phyloP scores from a whole-genome alignment of 2,113 vertebrate genomes.

The Thamnaconus septentrionalis region DNA sequence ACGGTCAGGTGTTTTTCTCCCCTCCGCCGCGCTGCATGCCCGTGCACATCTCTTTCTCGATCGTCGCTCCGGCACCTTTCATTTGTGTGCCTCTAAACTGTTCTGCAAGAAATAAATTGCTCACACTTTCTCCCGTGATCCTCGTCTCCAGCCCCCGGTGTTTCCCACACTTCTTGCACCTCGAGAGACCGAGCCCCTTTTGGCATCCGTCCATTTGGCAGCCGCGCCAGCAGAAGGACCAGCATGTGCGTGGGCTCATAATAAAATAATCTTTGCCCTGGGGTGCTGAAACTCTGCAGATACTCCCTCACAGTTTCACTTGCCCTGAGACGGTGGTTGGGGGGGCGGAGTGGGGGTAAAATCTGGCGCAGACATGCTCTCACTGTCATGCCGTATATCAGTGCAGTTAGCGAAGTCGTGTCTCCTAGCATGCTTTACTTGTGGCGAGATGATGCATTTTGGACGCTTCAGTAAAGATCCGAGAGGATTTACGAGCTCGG shows the following conservation, averaged over 20 bases:
- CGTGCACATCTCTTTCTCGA: constrained; percentile 37
- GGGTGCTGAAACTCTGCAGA: constrained; percentile 68
- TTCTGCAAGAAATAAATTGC: constrained; percentile 46
- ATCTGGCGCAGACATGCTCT: constrained; percentile 25
- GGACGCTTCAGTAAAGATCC: too few species aligned
- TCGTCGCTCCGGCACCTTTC: constrained; percentile 22
- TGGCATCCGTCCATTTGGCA: constrained; percentile 63
- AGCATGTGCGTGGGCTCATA: constrained; percentile 60
- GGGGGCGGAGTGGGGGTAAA: constrained; percentile 10
- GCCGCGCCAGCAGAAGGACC: constrained; percentile 48
- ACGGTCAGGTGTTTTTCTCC: constrained; percentile 53
- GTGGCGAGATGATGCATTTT: too few species aligned
- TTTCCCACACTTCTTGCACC: constrained; percentile 67
- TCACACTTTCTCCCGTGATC: constrained; percentile 25
- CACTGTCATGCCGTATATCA: constrained; percentile 9
- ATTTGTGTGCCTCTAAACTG: constrained; percentile 11
- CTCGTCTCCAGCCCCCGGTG: constrained; percentile 10
- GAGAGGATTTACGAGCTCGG: too few species aligned
- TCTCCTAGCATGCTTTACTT: too few species aligned
- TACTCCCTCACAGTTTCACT: constrained; percentile 67
- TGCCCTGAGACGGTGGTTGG: constrained; percentile 33
- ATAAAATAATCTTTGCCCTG: constrained; percentile 71
- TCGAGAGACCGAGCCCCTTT: constrained; percentile 56
- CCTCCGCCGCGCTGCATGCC: constrained; percentile 32
- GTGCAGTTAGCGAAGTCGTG: background rate